Evolutionary conservation across 2,888 invertebrate genomes (phyloP).

Genomic region (Heteromyza rotundicornis): DNA sequence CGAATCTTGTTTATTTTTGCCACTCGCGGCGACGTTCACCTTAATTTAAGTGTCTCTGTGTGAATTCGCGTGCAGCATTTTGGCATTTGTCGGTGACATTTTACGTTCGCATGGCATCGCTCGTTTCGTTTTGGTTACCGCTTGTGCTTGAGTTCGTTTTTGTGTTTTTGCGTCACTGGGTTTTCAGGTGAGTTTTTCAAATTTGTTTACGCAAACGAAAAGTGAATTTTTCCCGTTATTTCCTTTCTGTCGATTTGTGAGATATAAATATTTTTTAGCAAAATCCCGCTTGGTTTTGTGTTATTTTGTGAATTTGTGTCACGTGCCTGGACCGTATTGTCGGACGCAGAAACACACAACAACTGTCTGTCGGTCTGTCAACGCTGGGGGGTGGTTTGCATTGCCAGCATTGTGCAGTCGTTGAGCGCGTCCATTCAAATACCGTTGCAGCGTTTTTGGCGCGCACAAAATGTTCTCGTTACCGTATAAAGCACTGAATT

Average conservation of each 20-base stretch:
- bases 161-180: background rate
- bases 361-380: background rate
- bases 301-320: constrained; percentile 22
- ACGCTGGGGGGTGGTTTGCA: constrained; percentile 1
- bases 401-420: constrained; percentile 29
- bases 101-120: background rate
- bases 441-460: constrained; percentile 12
- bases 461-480: constrained; percentile 36
- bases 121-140: background rate
- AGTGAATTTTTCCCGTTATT: background rate
- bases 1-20: background rate
- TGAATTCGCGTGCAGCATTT: background rate
- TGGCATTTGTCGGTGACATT: background rate
- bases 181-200: background rate
- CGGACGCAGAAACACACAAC: too few relatives aligned
- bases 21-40: background rate
- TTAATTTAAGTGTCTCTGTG: background rate
- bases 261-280: background rate
- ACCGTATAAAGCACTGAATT: constrained; percentile 42
- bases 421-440: constrained; percentile 35
- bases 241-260: background rate
- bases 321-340: constrained; percentile 22
- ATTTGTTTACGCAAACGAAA: background rate
- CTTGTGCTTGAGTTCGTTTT: background rate
- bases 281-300: background rate